Percentiles rank a stretch among this genome's conserved stretches.
These are phyloP conservation scores for Fragum fragum DNA, from an alignment of 2,888 invertebrate genomes.

Conservation along the genomic window DNA sequence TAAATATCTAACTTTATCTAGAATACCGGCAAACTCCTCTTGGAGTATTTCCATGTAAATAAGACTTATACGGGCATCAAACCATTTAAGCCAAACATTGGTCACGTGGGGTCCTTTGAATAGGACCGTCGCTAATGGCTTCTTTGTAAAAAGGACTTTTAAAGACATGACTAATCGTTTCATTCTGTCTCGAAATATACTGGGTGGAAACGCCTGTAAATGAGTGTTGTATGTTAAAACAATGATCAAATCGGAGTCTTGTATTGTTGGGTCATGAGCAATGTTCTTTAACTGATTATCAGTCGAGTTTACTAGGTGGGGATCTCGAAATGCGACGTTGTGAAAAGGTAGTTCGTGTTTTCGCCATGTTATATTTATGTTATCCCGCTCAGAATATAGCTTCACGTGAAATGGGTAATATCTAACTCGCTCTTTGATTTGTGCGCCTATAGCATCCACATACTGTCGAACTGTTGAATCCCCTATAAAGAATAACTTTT, in stretches of 20 bases:
- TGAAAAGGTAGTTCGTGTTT: conserved; percentile 60
- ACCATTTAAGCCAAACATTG: conserved; percentile 40
- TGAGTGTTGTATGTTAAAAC: conserved; percentile 47
- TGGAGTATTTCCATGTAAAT: conserved; percentile 37
- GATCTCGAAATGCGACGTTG: conserved; percentile 31
- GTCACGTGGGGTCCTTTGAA: conserved; percentile 53
- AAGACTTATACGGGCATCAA: conserved; percentile 42
- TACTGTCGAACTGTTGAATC: conserved; percentile 64
- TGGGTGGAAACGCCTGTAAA: conserved; percentile 45
- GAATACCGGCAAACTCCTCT: conserved; percentile 39
- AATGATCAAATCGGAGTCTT: conserved; percentile 36
- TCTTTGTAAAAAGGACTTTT: conserved; percentile 26
- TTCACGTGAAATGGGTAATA: conserved; percentile 4
- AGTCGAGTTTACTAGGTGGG: conserved; percentile 28
- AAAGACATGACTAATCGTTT: conserved; percentile 27
- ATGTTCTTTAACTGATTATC: conserved; percentile 32
- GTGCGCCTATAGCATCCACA: conserved; percentile 28
- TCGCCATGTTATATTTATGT: conserved; percentile 41
- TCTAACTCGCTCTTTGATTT: background rate
- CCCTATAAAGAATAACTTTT: conserved; percentile 49
- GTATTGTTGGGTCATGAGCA: conserved; percentile 7
- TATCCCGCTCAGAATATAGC: conserved; percentile 11
- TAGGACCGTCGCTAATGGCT: conserved; percentile 47
- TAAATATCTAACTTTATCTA: conserved; percentile 45
- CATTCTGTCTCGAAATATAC: conserved; percentile 31